These are phyloP conservation scores for Goniozus legneri DNA, from an alignment of 1,140 invertebrate genomes.

Conservation along the genomic window DNA sequence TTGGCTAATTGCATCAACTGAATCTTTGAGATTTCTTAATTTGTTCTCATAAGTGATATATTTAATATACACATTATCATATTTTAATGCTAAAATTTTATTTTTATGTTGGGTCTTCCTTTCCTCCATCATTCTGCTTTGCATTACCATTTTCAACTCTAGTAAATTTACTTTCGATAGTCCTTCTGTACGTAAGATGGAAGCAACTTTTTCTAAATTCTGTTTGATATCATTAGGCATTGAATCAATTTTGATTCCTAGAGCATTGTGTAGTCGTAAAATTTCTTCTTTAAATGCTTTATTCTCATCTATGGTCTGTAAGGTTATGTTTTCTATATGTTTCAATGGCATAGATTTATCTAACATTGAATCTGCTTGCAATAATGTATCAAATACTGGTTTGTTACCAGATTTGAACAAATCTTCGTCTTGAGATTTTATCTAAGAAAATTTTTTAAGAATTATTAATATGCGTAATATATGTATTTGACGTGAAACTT, in stretches of 20 bases:
- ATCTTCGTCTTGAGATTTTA: no score
- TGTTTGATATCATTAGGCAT: conserved; percentile 33
- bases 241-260: conserved; percentile 28
- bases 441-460: no score
- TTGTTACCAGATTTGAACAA: no score
- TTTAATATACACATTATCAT: conserved; percentile 31
- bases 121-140: conserved; percentile 28
- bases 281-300: conserved; percentile 29
- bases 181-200: conserved; percentile 30
- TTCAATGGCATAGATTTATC: no score
- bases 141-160: conserved; percentile 22
- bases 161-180: conserved; percentile 30
- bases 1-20: conserved; percentile 21
- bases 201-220: conserved; percentile 26
- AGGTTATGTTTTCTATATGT: no score
- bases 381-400: no score
- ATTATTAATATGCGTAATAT: no score
- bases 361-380: no score
- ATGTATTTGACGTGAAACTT: no score
- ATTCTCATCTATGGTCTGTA: conserved; percentile 37
- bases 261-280: conserved; percentile 17
- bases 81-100: conserved; percentile 27
- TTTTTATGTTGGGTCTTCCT: conserved; percentile 30
- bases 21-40: conserved; percentile 22
- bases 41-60: conserved; percentile 30